Evolutionary conservation across 2,797 vertebrate species (phyloP).

Genomic region (Melanotaenia parkinsoni): DNA sequence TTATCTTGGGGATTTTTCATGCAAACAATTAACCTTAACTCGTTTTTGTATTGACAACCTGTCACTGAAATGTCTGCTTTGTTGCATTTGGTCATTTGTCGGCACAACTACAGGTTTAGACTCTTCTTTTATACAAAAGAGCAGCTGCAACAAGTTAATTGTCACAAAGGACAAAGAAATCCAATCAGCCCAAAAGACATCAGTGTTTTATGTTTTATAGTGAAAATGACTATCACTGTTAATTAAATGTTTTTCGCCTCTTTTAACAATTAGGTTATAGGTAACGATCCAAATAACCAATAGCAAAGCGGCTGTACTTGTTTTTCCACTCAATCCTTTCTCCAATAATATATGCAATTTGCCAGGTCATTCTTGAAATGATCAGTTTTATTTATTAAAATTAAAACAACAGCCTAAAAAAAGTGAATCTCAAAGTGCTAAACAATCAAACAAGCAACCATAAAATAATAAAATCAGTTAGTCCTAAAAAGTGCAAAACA

Average conservation of each 20-base stretch:
- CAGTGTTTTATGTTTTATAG: not conserved
- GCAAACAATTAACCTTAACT: constrained; percentile 10
- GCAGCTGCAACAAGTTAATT: not conserved
- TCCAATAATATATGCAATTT: not conserved
- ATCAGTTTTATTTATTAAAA: constrained; percentile 22
- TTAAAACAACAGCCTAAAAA: not conserved
- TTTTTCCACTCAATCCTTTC: not conserved
- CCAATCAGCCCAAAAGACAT: not conserved
- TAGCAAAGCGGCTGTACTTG: not conserved
- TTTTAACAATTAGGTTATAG: not conserved
- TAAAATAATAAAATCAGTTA: too few relatives aligned
- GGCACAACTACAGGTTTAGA: constrained; percentile 25
- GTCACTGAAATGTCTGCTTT: constrained; percentile 3
- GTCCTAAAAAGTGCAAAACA: not conserved
- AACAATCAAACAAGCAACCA: too few relatives aligned
- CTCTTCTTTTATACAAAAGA: not conserved
- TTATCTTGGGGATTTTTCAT: not conserved
- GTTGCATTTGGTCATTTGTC: constrained; percentile 5
- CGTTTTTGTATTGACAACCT: constrained; percentile 14
- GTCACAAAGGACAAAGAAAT: not conserved
- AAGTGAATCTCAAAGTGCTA: not conserved
- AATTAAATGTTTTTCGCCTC: not conserved
- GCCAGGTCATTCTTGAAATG: not conserved
- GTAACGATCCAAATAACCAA: not conserved
- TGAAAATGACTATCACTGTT: not conserved